Evolutionary conservation across 2,888 invertebrate species (phyloP).

Genomic region (Aethes cnicana): DNA sequence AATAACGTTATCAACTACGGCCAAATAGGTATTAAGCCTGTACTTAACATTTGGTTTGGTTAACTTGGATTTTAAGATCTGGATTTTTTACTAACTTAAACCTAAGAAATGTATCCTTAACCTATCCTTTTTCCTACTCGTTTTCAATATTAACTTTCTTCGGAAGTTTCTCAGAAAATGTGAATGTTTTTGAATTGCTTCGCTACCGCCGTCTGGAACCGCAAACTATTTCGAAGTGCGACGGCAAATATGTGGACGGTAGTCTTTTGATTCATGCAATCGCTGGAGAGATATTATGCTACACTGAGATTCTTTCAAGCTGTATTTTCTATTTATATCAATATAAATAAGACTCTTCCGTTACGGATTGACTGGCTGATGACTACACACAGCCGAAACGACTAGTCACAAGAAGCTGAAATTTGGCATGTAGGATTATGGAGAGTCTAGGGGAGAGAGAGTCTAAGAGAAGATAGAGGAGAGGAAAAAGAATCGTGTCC

Average conservation of each 20-base stretch:
- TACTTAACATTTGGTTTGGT: no score
- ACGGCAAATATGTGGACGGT: constrained; percentile 4
- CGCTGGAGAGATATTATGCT: neutral
- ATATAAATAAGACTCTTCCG: no score
- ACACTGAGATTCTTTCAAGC: neutral
- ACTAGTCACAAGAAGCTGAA: no score
- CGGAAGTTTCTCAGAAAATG: neutral
- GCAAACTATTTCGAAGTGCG: constrained; percentile 12
- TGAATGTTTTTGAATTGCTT: neutral
- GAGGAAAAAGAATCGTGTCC: no score
- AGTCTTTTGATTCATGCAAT: constrained; percentile 2
- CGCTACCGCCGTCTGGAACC: neutral
- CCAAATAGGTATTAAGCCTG: no score
- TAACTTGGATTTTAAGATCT: no score
- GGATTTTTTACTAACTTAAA: neutral
- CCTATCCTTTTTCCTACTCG: neutral
- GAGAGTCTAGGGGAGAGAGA: no score
- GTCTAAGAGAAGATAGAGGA: no score
- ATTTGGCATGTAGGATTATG: no score
- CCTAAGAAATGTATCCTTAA: neutral
- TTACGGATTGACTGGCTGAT: no score
- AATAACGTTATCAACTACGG: no score
- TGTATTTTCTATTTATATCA: neutral
- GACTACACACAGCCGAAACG: no score
- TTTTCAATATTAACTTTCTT: neutral